Percentiles rank a stretch among this genome's conserved stretches.
These are phyloP conservation scores for Ephialtes manifestator DNA, from an alignment of 2,888 invertebrate species.

Conservation along the genomic window DNA sequence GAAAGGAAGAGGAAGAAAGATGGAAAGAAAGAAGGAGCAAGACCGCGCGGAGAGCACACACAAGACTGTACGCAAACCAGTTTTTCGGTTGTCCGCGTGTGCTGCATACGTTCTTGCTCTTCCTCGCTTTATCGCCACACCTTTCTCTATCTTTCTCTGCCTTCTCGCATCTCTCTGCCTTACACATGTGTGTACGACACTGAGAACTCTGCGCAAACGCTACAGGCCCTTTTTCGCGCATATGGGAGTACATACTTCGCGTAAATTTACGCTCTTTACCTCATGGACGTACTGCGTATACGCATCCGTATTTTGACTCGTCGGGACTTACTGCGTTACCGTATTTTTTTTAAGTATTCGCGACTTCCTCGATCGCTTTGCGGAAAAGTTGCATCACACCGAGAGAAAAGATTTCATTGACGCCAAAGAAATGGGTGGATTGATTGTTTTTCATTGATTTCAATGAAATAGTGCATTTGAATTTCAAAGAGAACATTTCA, in stretches of 20 bases:
- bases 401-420: too few relatives aligned
- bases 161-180: neutral
- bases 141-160: neutral
- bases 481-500: too few relatives aligned
- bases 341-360: neutral
- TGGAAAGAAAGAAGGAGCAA: constrained; percentile 28
- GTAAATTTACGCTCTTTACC: constrained; percentile 13
- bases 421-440: too few relatives aligned
- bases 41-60: constrained; percentile 12
- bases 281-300: neutral
- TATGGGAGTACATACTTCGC: constrained; percentile 8
- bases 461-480: too few relatives aligned
- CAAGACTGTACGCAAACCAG: constrained; percentile 58
- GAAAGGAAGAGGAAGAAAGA: constrained; percentile 44
- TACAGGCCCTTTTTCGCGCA: constrained; percentile 13
- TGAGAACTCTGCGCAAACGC: constrained; percentile 18
- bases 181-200: constrained; percentile 11
- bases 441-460: too few relatives aligned
- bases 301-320: neutral
- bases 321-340: neutral
- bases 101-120: constrained; percentile 35
- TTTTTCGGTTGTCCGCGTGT: constrained; percentile 64
- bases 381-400: neutral
- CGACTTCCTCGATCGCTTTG: neutral
- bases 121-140: constrained; percentile 39